A percentile compares a stretch with the other conserved stretches of the same genome.
These are phyloP conservation scores for Danio albolineatus DNA, from an alignment of 2,797 vertebrate genomes.

Conservation along the genomic window DNA sequence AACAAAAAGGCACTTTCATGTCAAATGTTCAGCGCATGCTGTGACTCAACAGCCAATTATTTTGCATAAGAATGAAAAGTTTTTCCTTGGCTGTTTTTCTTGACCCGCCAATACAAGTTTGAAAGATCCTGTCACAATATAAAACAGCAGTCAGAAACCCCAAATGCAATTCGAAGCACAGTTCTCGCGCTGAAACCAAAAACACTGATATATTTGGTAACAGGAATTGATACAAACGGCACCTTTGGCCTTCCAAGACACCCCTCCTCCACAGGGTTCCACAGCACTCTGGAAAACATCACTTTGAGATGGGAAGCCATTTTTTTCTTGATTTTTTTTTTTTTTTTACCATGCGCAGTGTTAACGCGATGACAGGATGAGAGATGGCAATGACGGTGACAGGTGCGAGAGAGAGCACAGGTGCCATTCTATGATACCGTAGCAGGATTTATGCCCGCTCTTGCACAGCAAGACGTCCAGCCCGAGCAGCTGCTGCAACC, in stretches of 20 bases:
- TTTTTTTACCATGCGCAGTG: conserved; percentile 79
- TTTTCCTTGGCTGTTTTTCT: conserved; percentile 62
- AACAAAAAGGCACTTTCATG: conserved; percentile 75
- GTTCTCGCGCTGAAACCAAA: conserved; percentile 83
- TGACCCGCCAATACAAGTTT: conserved; percentile 80
- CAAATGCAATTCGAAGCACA: conserved; percentile 78
- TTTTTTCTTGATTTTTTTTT: conserved; percentile 24
- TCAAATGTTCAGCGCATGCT: conserved; percentile 63
- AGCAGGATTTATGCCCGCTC: conserved; percentile 88
- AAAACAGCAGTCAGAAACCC: conserved; percentile 91
- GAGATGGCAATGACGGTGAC: conserved; percentile 84
- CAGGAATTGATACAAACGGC: conserved; percentile 83
- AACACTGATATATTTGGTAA: conserved; percentile 84
- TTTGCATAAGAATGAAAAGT: conserved; percentile 36
- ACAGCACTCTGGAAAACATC: conserved; percentile 78
- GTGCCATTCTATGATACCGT: conserved; percentile 85
- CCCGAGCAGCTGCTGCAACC: conserved; percentile 88
- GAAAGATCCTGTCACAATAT: conserved; percentile 89
- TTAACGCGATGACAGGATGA: conserved; percentile 93
- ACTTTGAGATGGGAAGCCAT: conserved; percentile 70
- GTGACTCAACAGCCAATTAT: conserved; percentile 73
- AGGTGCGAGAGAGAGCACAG: conserved; percentile 87
- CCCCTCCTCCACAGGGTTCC: conserved; percentile 60
- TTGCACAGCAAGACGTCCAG: conserved; percentile 68
- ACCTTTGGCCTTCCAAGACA: conserved; percentile 32